Conservation (phyloP, 2,888 invertebrate species). For the Zele albiditarsus region DNA sequence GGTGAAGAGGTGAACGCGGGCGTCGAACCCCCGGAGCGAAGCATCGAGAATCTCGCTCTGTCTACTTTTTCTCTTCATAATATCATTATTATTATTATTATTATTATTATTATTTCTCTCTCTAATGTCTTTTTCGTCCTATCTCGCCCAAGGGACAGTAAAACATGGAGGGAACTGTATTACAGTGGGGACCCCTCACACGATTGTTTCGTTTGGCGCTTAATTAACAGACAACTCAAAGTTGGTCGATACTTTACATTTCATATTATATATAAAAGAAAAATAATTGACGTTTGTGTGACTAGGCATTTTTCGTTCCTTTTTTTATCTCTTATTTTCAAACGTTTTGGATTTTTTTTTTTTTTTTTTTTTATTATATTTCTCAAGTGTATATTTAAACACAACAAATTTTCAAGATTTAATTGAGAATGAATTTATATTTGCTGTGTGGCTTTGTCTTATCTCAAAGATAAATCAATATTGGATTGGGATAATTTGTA, state of each 20-base stretch:
- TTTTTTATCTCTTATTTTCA: neutral
- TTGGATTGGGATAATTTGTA: neutral
- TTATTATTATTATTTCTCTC: slow-evolving; percentile 21
- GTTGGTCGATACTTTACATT: slow-evolving; percentile 1
- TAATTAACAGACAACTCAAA: slow-evolving; percentile 38
- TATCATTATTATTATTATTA: neutral
- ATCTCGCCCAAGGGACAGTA: slow-evolving; percentile 15
- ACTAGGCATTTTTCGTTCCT: slow-evolving; percentile 17
- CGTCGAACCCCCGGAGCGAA: slow-evolving; percentile 42
- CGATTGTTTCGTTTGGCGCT: slow-evolving; percentile 44
- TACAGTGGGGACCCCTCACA: neutral
- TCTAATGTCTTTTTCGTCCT: slow-evolving; percentile 9
- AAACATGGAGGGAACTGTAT: neutral
- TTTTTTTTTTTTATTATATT: too few relatives aligned
- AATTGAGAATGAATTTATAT: neutral
- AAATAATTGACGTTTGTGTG: slow-evolving; percentile 32
- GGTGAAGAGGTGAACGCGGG: slow-evolving; percentile 23
- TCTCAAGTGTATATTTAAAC: slow-evolving; percentile 12
- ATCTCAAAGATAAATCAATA: neutral
- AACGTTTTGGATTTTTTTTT: neutral
- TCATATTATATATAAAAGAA: neutral
- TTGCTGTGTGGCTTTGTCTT: neutral
- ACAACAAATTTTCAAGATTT: neutral
- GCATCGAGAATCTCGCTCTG: slow-evolving; percentile 38
- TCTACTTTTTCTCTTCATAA: slow-evolving; percentile 15